Base-by-base conservation (phyloP, 2,888 invertebrate genomes). In the Ethmia dodecea region DNA sequence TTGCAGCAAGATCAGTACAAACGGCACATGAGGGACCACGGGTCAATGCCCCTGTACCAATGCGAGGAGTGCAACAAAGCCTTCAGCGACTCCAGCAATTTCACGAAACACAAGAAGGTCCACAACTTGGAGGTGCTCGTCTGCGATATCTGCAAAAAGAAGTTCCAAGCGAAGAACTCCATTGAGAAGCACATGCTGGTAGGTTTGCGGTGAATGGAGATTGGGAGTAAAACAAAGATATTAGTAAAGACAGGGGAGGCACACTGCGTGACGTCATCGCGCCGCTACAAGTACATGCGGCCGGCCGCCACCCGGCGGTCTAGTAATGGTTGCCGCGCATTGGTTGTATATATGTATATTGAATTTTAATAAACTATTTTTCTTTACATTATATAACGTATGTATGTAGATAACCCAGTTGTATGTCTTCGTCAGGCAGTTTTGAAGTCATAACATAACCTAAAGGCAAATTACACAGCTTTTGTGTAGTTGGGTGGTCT, bases 81-180 rank as follows among this genome's bases (percentile, higher is more conserved):
- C 0, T 84, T 83, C 47, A 73, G 77, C 26, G 81, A 83, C 38
- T 75, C 75, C 0, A 77, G 75, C 33, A 81, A 83, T 35, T 80
- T 74, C 39, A 58, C 71, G 0, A 83, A 83, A n/a, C 84, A 84
- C 42, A 79, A 71, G 46, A 81, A 81, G 25, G 57, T 73, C 0
- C 84, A 83, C 42, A 71, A 73, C 27, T 12, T 61, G 1, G 37
- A 43, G 14, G 56, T 57, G 0, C 35, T 57, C 0, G 28, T 56
- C 0, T 81, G 83, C 35, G 66, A 73, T 24, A 26, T 66, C 0
- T 84, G 84, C 37, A 37, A 47, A 0, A 72, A 61, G 39, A 80
- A 74, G 42, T 83, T 78, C 36, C 60, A 62, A 3, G 40, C 55
- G 0, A 70, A 68, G 22, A 0, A 0, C 0, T 49, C 47, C 0